Base-by-base conservation (phyloP, 2,888 invertebrate species). In the Trichogramma dendrolimi region DNA sequence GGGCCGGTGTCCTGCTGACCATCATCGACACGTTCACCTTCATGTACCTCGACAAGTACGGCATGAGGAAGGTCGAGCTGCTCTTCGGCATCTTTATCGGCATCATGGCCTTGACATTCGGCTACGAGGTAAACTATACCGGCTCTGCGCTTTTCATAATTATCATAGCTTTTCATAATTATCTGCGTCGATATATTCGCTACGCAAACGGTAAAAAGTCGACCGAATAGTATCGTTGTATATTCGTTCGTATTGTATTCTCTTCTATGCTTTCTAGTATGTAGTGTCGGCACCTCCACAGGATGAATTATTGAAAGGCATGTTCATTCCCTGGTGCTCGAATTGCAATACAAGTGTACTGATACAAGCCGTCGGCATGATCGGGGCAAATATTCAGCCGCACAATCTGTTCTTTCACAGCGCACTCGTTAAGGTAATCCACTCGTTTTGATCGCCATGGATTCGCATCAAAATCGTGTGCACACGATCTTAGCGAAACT, bases 301-400 rank as follows among this genome's bases (percentile, higher is more conserved):
- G 73, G 78, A 75, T 1, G 84, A 87, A 67, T 86, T 94, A 1
- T 64, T 90, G 49, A 82, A 87, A 71, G 93, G 94, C 3, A 86
- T 92, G 85, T 87, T 92, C 71, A 78, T 89, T 50, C 93, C 92
- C 4, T 90, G 89, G 85, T 92, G 92, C 75, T 76, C 81, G 43
- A 83, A 84, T 68, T 94, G 92, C 76, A 85, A 87, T 68, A 83
- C 83, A 0, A 79, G 83, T 58, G 89, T 87, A 27, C 78, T 92
- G 41, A 73, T 88, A 7, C 89, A 88, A 77, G 91, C 90, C 53
- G 88, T 91, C 40, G 90, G 93, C 39, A 87, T 94, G 60, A 86
- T 94, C 58, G 94, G 91, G 14, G 90, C 91, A 52, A 91, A 94
- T 40, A 93, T 94, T 68, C 94, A 94, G 94, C 94, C 94, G 1